Base-by-base conservation (phyloP, 2,888 invertebrate species). In the Sphecodes monilicornis region DNA sequence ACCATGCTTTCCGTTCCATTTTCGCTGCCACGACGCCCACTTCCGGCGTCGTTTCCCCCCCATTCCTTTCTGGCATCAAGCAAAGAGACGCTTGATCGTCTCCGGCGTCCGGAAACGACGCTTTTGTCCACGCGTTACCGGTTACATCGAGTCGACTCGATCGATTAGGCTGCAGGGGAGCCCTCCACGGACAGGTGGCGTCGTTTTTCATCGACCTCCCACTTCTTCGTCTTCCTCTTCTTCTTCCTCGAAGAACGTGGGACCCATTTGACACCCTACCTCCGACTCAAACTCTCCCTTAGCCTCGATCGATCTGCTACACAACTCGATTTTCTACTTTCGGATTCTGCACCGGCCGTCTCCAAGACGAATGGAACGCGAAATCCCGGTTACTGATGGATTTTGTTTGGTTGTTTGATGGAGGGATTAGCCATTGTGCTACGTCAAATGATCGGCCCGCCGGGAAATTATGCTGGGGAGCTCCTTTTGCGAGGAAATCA, bases 51-150 rank as follows among this genome's bases (percentile, higher is more conserved):
- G 70, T 76, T 77, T 78, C 46, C 76, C 54, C 54, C 41, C 18
- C 76, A 18, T 29, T 74, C 71, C 69, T 68, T 74, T 79, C 81
- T 57, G 26, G 75, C 22, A 74, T 77, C 82, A 29, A 80, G 76
- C 73, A 69, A 54, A 54, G 72, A 26, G 26, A 75, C 66, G 76
- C 50, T 68, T 74, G 78, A 80, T 85, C 85, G 85, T 57, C 54
- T 32, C 82, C 82, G 82, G 54, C 77, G 43, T 57, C 82, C 85
- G 90, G 90, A 90, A 90, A 89, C 82, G 78, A 73, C 83, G 87
- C 90, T 88, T 88, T 90, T 90, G 90, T 90, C 85, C 89, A 84
- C 86, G 80, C 79, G 88, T 88, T 88, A 90, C 89, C 89, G 80
- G 82, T 87, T 88, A 90, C 89, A 86, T 83, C 82, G 66, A 76